These are phyloP conservation scores for Charadrius vociferus DNA, from an alignment of 2,113 vertebrate species.

Conservation along the genomic window DNA sequence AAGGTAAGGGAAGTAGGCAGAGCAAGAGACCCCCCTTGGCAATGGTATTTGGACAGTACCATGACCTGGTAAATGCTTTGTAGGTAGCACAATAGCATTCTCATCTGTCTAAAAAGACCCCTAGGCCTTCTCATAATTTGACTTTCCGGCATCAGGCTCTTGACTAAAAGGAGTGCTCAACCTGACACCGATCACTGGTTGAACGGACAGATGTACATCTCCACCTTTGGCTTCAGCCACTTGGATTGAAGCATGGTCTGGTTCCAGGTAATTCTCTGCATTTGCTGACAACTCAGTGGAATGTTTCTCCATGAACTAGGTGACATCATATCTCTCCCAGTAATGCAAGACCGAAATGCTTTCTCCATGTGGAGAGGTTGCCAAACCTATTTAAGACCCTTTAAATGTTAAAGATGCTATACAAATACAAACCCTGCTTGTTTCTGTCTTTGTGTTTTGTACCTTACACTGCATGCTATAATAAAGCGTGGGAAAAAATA, in stretches of 20 bases:
- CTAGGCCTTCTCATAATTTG: background rate
- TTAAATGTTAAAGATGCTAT: background rate
- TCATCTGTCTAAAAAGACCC: background rate
- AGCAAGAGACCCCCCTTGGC: background rate
- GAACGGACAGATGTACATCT: background rate
- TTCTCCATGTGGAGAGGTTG: background rate
- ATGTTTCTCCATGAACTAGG: background rate
- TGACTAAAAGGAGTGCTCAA: background rate
- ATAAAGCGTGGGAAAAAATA: background rate
- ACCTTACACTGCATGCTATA: background rate
- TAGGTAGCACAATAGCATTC: background rate
- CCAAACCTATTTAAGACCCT: background rate
- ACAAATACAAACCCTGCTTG: background rate
- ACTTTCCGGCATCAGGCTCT: background rate
- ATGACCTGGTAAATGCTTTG: background rate
- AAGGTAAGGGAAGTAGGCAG: background rate
- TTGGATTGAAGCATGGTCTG: background rate
- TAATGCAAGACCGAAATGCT: background rate
- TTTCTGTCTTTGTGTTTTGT: background rate
- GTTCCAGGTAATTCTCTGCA: background rate
- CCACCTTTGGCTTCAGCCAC: background rate
- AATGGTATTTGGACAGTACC: background rate
- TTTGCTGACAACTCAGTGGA: background rate
- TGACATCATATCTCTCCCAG: background rate
- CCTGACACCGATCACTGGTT: background rate